Base-by-base conservation (phyloP, 2,888 invertebrate genomes). In the Apamea sordens region DNA sequence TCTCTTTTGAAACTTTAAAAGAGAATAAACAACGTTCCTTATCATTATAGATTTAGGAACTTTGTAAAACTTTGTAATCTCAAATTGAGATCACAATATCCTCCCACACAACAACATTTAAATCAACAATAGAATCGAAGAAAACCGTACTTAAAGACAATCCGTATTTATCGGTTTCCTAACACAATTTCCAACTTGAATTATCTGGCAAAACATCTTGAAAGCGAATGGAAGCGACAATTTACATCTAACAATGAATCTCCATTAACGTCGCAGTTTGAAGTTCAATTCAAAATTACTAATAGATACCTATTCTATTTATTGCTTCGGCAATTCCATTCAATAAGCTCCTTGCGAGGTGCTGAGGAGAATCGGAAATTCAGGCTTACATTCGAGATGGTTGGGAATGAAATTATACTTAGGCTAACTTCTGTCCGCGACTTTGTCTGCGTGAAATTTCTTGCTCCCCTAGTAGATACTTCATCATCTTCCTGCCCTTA, bases 161-260 rank as follows among this genome's bases (percentile, higher is more conserved):
- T 80, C 50, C 61, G 59, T 78, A 85, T 83, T 86, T 85, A 83
- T 83, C 53, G 80, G 74, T 81, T 79, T 69, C 64, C 36, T 47
- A 82, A 82, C 82, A 85, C 79, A 81, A 84, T 88, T 88, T 72
- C n/a, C 41, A 84, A 87, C 80, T 84, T 73, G 77, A 84, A 80
- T 79, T 79, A 86, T 84, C 76, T 75, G 73, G 80, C 64, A 81
- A 85, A 88, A 86, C 81, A 79, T 79, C 79, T 76, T 72, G 56
- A 64, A 56, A 63, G 67, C 69, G 65, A 79, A 81, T 73, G 68
- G 73, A 65, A 72, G 69, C 77, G 77, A 87, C 78, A 79, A 86
- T 87, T 86, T 84, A 87, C 73, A 82, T 79, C 83, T 80, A 84
- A 87, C 89, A 89, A 86, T 87, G 88, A 87, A 83, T 84, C 73